A percentile compares a stretch with the other conserved stretches of the same genome.
These are phyloP conservation scores for Zelleria hepariella DNA, from an alignment of 2,888 invertebrate species.

Conservation along the genomic window DNA sequence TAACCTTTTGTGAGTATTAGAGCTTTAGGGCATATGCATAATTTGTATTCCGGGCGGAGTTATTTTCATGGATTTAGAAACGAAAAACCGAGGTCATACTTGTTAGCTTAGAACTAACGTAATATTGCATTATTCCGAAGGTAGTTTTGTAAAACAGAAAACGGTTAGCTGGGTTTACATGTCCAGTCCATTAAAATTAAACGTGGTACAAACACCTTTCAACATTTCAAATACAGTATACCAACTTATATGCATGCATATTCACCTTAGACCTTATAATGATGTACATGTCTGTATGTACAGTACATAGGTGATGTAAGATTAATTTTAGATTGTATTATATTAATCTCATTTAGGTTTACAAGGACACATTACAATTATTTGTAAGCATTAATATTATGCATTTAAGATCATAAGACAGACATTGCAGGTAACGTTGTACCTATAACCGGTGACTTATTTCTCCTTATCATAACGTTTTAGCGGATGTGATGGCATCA, in stretches of 20 bases:
- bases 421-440: background rate
- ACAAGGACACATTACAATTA: background rate
- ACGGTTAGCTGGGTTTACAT: background rate
- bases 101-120: background rate
- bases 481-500: background rate
- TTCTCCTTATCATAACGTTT: background rate
- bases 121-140: background rate
- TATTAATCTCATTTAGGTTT: conserved; percentile 3
- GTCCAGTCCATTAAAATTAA: background rate
- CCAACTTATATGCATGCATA: background rate
- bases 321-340: background rate
- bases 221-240: background rate
- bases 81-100: background rate
- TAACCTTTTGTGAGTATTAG: background rate
- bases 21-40: background rate
- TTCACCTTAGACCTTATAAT: background rate
- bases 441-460: background rate
- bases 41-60: background rate
- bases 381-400: conserved; percentile 1
- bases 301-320: conserved; percentile 17
- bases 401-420: conserved; percentile 3
- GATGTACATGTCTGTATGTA: too few relatives aligned
- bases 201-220: background rate
- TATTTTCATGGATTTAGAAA: background rate
- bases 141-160: background rate